Base-by-base conservation (phyloP, 1,140 invertebrate species). In the Elysia chlorotica region DNA sequence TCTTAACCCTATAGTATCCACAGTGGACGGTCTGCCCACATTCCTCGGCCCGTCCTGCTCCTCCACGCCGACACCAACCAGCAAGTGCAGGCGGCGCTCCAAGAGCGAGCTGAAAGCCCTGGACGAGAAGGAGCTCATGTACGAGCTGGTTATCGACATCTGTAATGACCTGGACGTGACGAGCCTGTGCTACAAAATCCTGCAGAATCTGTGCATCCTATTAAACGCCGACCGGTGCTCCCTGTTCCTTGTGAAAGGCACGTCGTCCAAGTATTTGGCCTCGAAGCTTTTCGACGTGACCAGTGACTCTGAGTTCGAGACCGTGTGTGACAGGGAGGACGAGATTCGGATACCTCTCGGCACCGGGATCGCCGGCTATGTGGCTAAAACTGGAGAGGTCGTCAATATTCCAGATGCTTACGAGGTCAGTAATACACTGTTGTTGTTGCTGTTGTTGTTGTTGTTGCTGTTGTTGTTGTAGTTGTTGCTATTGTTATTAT, bases 321-420 rank as follows among this genome's bases (percentile, higher is more conserved):
- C 96, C 86, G 79, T 80, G 23, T 94, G 96, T 91, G 93, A 96
- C 82, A 92, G 94, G 82, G 93, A 94, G 78, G 94, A 96, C 76
- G 95, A 97, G 85, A 96, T 98, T 76, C 90, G 93, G 77, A 95
- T 98, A 85, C 93, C 94, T 0, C 91, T 90, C 89, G 91, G 91
- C 6, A 89, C 88, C 30, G 96, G 96, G 36, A 97, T 98, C 78
- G 94, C 96, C 0, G 96, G 96, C 4, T 95, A 95, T 88, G 96
- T 97, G 6, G 96, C 96, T 1, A 92, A 96, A 82, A 96, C 93
- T 78, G 96, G 95, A 25, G 93, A 96, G 84, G 91, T 94, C 17
- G 93, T 97, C 78, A 97, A 98, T 88, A 97, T 98, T 87, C 94
- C 95, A 17, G 95, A 98, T 88, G 96, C 96, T 62, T 98, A 98